A percentile compares a stretch with the other conserved stretches of the same genome.
Evolutionary conservation across 2,797 vertebrate genomes (phyloP).

Genomic region (Enteromius paludinosus): DNA sequence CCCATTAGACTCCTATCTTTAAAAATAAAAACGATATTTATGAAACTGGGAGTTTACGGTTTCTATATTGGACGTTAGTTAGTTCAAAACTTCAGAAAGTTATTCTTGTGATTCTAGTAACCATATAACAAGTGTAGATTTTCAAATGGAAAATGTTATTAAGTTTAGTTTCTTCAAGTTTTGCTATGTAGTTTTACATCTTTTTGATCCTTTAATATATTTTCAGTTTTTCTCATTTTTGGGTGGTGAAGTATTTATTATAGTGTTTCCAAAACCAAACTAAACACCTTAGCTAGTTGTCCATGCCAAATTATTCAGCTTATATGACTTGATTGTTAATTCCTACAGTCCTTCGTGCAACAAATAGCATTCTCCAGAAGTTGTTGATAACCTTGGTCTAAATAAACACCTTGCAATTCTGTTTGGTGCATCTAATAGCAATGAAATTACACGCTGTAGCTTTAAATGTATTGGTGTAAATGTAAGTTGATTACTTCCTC

Average conservation of each 20-base stretch:
- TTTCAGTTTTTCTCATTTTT: no score
- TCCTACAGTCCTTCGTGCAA: background rate
- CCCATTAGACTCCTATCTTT: background rate
- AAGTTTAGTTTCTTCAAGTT: background rate
- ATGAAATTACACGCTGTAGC: background rate
- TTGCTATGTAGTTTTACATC: background rate
- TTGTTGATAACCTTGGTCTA: background rate
- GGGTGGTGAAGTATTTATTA: background rate
- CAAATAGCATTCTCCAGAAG: background rate
- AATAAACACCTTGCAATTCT: background rate
- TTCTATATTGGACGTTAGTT: background rate
- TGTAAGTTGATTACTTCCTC: background rate
- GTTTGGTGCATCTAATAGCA: background rate
- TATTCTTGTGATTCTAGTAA: background rate
- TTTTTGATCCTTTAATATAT: background rate
- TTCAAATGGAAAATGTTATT: background rate
- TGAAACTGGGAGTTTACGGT: background rate
- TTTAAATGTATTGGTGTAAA: slow-evolving; percentile 11
- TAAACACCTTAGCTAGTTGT: background rate
- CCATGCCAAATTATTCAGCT: background rate
- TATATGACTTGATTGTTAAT: background rate
- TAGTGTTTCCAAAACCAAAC: background rate
- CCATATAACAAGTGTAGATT: background rate
- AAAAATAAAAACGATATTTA: background rate
- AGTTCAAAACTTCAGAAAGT: background rate